These are phyloP conservation scores for Megastigmus dorsalis DNA, from an alignment of 2,888 invertebrate genomes.

Conservation along the genomic window DNA sequence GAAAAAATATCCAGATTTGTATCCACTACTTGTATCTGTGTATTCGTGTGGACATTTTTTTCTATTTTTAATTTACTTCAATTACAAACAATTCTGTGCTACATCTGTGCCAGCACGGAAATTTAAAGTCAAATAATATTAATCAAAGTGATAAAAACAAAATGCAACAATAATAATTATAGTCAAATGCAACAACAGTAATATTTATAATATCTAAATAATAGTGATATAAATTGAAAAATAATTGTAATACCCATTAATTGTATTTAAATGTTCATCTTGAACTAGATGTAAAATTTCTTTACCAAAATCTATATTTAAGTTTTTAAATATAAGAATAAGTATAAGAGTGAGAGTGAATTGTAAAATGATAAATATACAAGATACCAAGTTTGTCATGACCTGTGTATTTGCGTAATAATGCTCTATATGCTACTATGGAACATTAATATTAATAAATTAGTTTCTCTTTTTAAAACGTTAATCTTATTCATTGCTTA, in stretches of 20 bases:
- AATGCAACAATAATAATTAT: neutral
- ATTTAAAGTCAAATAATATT: conserved; percentile 49
- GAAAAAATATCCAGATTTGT: conserved; percentile 86
- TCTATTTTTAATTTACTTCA: conserved; percentile 84
- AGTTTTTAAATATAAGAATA: conserved; percentile 29
- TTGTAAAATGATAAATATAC: neutral
- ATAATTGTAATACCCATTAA: conserved; percentile 1
- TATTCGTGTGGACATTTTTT: conserved; percentile 90
- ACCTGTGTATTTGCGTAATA: conserved; percentile 29
- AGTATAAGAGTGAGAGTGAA: conserved; percentile 21
- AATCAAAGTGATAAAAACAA: conserved; percentile 1
- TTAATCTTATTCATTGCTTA: conserved; percentile 6
- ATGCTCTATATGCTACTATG: conserved; percentile 19
- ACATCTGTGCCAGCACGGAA: conserved; percentile 38
- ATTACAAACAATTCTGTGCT: conserved; percentile 77
- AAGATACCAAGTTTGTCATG: conserved; percentile 23
- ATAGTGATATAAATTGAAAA: conserved; percentile 11
- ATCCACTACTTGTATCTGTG: conserved; percentile 85
- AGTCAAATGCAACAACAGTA: neutral
- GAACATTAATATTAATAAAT: conserved; percentile 46
- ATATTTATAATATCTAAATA: neutral
- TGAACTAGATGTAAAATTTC: conserved; percentile 2
- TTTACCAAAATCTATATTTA: conserved; percentile 20
- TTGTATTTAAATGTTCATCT: conserved; percentile 10
- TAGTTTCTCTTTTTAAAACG: conserved; percentile 23